Conservation (phyloP, 1,140 invertebrate species). For the Melanaphis sacchari region DNA sequence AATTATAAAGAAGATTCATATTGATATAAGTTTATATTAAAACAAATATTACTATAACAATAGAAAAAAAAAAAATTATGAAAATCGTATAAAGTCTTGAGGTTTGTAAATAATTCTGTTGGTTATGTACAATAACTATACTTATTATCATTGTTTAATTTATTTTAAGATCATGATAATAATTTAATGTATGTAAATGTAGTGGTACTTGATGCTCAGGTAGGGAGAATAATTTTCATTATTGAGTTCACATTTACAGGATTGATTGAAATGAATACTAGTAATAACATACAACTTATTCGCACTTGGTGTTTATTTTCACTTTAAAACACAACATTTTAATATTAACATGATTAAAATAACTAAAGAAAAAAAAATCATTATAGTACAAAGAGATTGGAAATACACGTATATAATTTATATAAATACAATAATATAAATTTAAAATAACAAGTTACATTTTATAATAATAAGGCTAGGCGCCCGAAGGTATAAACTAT, state of each 20-base stretch:
- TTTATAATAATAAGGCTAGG: not conserved
- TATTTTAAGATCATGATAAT: not conserved
- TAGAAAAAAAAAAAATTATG: too few relatives aligned
- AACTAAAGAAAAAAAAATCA: not conserved
- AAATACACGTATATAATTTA: not conserved
- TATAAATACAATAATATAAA: slow-evolving; percentile 7
- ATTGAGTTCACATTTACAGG: not conserved
- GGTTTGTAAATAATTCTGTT: too few relatives aligned
- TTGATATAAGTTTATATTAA: too few relatives aligned
- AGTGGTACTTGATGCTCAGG: not conserved
- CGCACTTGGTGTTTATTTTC: not conserved
- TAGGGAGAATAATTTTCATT: not conserved
- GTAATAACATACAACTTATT: not conserved
- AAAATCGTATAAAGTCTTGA: too few relatives aligned
- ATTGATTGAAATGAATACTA: not conserved
- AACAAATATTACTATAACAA: too few relatives aligned
- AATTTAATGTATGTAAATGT: not conserved
- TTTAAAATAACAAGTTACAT: not conserved
- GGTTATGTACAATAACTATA: not conserved
- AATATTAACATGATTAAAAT: not conserved
- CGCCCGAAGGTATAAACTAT: not conserved
- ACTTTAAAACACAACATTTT: not conserved
- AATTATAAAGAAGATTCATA: too few relatives aligned
- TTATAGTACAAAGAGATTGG: not conserved
- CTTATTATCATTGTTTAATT: not conserved